Percentiles rank a stretch among this genome's conserved stretches.
Evolutionary conservation across 2,888 invertebrate genomes (phyloP).

Genomic region (Papilio gigon): DNA sequence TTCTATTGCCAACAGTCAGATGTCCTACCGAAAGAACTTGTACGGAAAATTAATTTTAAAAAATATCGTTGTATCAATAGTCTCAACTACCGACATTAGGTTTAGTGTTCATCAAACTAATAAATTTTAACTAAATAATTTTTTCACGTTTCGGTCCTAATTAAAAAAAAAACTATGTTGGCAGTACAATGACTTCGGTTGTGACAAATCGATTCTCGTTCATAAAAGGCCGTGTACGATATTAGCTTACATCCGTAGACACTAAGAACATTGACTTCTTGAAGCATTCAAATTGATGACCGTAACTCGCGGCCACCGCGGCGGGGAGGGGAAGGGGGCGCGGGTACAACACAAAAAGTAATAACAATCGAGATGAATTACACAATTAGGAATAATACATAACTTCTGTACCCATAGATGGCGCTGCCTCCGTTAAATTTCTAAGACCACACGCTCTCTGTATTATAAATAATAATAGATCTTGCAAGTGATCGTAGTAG

Average conservation of each 20-base stretch:
- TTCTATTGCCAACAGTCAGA: conserved; percentile 16
- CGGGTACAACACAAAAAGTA: background rate
- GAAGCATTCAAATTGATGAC: conserved; percentile 13
- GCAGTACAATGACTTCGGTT: background rate
- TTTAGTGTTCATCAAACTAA: conserved; percentile 54
- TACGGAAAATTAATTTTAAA: too few relatives aligned
- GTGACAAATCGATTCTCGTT: conserved; percentile 12
- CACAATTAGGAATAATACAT: background rate
- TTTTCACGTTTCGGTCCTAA: conserved; percentile 8
- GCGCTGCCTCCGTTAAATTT: too few relatives aligned
- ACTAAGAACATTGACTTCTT: conserved; percentile 26
- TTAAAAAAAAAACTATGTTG: conserved; percentile 39
- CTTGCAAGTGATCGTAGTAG: background rate
- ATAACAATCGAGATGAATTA: background rate
- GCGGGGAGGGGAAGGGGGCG: background rate
- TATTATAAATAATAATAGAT: background rate
- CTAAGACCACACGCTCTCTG: too few relatives aligned
- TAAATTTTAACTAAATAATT: conserved; percentile 73
- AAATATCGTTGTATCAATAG: conserved; percentile 43
- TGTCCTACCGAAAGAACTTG: background rate
- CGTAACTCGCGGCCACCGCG: background rate
- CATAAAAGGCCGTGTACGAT: conserved; percentile 20
- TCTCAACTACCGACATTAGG: conserved; percentile 55
- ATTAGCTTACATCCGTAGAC: background rate
- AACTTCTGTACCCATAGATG: background rate